Evolutionary conservation across 1,140 invertebrate genomes (phyloP).

Genomic region (Drosophila burlai): DNA sequence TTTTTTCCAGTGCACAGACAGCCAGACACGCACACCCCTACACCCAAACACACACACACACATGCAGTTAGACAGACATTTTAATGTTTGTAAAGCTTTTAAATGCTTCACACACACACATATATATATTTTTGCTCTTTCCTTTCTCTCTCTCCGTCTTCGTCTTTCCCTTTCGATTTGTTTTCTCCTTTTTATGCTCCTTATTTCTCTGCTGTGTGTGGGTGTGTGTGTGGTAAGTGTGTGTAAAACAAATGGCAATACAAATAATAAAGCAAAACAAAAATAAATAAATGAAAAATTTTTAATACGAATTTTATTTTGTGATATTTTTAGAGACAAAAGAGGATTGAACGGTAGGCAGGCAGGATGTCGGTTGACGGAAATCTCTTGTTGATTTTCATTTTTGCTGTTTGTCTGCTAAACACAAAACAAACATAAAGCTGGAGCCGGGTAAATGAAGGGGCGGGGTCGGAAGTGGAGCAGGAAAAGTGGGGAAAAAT

Average conservation of each 20-base stretch:
- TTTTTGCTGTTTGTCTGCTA: conserved; percentile 80
- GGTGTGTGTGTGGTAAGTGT: conserved; percentile 9
- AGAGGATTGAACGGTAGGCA: conserved; percentile 28
- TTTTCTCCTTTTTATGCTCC: conserved; percentile 28
- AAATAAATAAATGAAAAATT: conserved; percentile 76
- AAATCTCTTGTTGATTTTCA: conserved; percentile 81
- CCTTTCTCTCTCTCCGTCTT: conserved; percentile 35
- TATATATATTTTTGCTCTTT: conserved; percentile 47
- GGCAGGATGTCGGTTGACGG: neutral
- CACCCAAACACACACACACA: conserved; percentile 8
- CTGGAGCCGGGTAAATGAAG: neutral
- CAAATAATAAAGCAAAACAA: conserved; percentile 77
- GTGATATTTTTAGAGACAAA: conserved; percentile 73
- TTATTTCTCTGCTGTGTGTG: neutral
- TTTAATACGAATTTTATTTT: conserved; percentile 76
- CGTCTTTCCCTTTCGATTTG: conserved; percentile 34
- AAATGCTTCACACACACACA: conserved; percentile 65
- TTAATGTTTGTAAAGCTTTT: conserved; percentile 83
- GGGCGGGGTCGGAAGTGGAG: neutral
- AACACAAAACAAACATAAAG: conserved; percentile 75
- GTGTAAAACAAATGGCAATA: conserved; percentile 71
- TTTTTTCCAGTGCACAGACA: conserved; percentile 38
- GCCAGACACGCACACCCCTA: conserved; percentile 27
- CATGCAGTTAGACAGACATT: conserved; percentile 77
- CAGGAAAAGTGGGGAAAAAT: conserved; percentile 20